Conservation (phyloP, 1,140 invertebrate genomes). For the Pachypeltis micranthus region DNA sequence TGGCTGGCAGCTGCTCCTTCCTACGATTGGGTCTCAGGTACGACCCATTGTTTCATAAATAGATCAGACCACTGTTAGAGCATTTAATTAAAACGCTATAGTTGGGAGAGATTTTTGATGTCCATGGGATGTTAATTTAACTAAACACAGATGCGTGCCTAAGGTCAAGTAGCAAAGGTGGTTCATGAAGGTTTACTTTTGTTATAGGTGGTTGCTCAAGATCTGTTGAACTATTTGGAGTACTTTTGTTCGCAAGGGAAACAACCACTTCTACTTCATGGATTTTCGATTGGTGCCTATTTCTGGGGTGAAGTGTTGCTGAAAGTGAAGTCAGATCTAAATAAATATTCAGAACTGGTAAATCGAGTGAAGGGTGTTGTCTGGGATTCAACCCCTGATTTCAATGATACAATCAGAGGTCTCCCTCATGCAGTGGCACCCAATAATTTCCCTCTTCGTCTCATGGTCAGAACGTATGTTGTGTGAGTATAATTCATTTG, state of each 20-base stretch:
- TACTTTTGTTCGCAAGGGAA: conserved; percentile 40
- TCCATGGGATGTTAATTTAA: background rate
- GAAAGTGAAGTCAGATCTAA: conserved; percentile 45
- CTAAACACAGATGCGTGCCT: background rate
- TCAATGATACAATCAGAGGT: conserved; percentile 64
- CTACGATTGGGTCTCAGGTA: conserved; percentile 58
- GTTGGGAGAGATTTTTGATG: background rate
- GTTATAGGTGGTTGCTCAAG: conserved; percentile 51
- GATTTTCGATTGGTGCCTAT: conserved; percentile 80
- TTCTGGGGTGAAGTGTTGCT: conserved; percentile 68
- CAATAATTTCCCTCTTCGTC: conserved; percentile 55
- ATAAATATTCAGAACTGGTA: conserved; percentile 52
- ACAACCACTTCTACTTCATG: conserved; percentile 64
- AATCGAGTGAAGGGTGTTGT: conserved; percentile 62
- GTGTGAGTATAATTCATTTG: conserved; percentile 46
- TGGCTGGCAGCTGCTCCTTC: conserved; percentile 73
- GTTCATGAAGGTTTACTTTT: background rate
- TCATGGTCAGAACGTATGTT: conserved; percentile 56
- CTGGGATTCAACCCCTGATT: conserved; percentile 78
- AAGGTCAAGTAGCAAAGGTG: background rate
- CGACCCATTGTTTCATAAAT: background rate
- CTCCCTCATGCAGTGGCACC: conserved; percentile 40
- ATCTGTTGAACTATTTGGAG: conserved; percentile 60
- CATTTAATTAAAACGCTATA: background rate
- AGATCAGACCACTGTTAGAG: background rate